These are phyloP conservation scores for Mallotus villosus DNA, from an alignment of 2,797 vertebrate species.

Conservation along the genomic window DNA sequence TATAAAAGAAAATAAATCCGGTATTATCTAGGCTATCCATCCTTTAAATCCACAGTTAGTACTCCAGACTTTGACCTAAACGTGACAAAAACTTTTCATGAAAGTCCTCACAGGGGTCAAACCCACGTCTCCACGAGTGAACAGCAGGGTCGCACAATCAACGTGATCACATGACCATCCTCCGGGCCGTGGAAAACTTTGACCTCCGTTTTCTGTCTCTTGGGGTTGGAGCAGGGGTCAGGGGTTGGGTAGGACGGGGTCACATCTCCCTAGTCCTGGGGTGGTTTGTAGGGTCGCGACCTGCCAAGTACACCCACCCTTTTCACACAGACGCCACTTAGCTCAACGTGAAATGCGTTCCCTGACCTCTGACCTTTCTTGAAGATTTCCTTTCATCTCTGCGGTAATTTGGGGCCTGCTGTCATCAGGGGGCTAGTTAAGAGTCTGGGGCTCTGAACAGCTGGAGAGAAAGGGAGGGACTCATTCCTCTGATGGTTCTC, in stretches of 20 bases:
- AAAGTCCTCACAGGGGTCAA: too few species aligned
- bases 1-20: conserved; percentile 26
- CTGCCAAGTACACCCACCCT: conserved; percentile 49
- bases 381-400: conserved; percentile 27
- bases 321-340: conserved; percentile 57
- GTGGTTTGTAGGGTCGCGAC: conserved; percentile 33
- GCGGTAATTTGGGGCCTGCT: conserved; percentile 16
- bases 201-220: conserved; percentile 36
- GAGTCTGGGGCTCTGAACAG: conserved; percentile 11
- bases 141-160: background rate
- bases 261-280: conserved; percentile 26
- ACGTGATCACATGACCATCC: conserved; percentile 39
- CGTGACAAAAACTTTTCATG: background rate
- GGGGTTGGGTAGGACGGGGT: conserved; percentile 25
- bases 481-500: too few species aligned
- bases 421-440: conserved; percentile 21
- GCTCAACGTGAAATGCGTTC: conserved; percentile 14
- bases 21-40: conserved; percentile 50
- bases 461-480: too few species aligned
- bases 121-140: background rate
- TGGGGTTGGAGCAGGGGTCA: conserved; percentile 31
- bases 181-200: conserved; percentile 46
- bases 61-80: conserved; percentile 39
- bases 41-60: conserved; percentile 43
- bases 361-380: background rate